phyloP scores from a whole-genome alignment of 2,113 vertebrate species.

The Australoheros scitulus region DNA sequence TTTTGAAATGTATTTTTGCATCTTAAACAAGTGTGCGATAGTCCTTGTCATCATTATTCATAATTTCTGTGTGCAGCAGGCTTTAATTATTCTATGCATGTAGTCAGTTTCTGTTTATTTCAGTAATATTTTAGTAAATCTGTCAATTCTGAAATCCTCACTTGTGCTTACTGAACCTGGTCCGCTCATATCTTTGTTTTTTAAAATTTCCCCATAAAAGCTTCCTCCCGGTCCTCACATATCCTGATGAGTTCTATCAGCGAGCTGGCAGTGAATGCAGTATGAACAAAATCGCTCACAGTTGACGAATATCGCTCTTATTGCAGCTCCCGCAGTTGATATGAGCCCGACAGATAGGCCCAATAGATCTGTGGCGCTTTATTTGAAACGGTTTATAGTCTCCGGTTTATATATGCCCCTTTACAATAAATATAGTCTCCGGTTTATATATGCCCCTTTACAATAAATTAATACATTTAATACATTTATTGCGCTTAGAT shows the following conservation, averaged over 20 bases:
- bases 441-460: neutral
- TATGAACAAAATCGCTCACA: neutral
- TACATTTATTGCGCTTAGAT: too few species aligned
- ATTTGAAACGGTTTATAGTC: neutral
- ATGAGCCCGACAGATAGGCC: neutral
- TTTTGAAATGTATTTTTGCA: too few species aligned
- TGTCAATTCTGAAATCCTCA: neutral
- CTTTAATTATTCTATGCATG: neutral
- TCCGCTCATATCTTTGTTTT: neutral
- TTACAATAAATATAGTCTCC: neutral
- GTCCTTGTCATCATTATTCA: too few species aligned
- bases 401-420: neutral
- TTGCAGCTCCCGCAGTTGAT: neutral
- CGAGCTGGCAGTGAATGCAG: neutral
- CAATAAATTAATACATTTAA: too few species aligned
- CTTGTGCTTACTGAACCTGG: neutral
- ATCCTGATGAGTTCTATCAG: neutral
- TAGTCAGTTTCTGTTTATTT: neutral
- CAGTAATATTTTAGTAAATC: neutral
- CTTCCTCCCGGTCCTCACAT: neutral
- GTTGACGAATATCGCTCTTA: neutral
- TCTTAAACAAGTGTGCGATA: too few species aligned
- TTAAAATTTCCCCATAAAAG: conserved; percentile 20
- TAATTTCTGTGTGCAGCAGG: too few species aligned
- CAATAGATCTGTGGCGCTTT: neutral